phyloP scores from a whole-genome alignment of 2,113 vertebrate genomes.

The Patagioenas fasciata region DNA sequence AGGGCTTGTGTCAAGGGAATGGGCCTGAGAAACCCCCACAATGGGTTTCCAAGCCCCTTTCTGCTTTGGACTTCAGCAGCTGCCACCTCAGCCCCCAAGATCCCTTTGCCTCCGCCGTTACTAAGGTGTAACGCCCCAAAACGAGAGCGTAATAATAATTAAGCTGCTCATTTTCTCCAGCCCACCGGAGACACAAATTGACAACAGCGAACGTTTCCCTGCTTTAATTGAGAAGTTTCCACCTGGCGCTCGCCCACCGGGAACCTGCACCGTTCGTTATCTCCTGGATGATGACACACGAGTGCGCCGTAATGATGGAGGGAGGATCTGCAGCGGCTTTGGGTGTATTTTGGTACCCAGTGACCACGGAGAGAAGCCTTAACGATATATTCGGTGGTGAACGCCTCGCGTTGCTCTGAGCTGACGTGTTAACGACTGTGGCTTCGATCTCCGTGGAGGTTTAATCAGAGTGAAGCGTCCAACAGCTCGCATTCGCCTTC shows the following conservation, averaged over 20 bases:
- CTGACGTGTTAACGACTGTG: neutral
- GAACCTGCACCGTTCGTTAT: neutral
- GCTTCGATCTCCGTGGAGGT: neutral
- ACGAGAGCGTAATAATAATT: neutral
- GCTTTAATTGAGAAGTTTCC: neutral
- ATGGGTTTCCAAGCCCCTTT: neutral
- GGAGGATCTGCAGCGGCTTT: neutral
- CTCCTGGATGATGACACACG: neutral
- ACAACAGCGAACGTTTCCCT: neutral
- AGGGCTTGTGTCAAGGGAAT: neutral
- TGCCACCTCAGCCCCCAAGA: neutral
- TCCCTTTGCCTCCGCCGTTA: neutral
- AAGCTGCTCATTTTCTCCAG: neutral
- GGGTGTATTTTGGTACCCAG: neutral
- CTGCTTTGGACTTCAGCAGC: neutral
- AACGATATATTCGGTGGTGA: neutral
- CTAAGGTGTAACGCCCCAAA: neutral
- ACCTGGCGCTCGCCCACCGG: neutral
- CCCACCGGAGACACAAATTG: neutral
- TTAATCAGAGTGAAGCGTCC: neutral
- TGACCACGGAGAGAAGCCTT: neutral
- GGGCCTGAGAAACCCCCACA: neutral
- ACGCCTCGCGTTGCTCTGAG: neutral
- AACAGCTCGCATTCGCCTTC: neutral
- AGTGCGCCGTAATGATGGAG: accelerated